Evolutionary conservation across 1,140 invertebrate genomes (phyloP), one percentile per base, ranked within the genome.

Genomic region (Pygmarrhopalites habei): DNA sequence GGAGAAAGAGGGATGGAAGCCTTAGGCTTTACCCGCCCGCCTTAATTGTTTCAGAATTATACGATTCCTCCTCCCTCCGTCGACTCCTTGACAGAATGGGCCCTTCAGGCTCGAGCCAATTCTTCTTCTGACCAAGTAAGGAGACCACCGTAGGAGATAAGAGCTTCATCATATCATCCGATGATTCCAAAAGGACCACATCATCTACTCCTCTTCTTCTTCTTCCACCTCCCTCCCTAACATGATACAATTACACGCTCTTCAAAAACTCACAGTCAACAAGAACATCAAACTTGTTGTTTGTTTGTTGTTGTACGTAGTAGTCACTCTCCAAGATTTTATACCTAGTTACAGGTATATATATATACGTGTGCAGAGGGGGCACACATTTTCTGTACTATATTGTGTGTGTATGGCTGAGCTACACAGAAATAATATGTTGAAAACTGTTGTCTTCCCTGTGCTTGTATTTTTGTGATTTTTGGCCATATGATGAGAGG

Each of bases 101-200:
- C 44, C 65, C 60, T 57, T 19, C 35, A 61, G 58, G 59, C 46
- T 57, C 52, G 21, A 49, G 41, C 47, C 43, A 57, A 47, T 58
- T 62, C 39, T 32, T 47, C 25, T 59, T 3, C n/a, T n/a, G n/a
- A 23, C 41, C 43, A 32, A n/a, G 19, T 60, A 52, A 17, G 30
- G 46, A 58, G 65, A 66, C 65, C 65, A 66, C 65, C 65, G 65
- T 58, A 66, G 65, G 60, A 66, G 60, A 62, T 59, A 58, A 64
- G 55, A 64, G 57, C 57, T 64, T 64, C 62, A 64, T 64, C 62
- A 58, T 56, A 64, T 64, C 62, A 55, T 62, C 51, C 26, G 3
- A 57, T n/a, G n/a, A n/a, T 39, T 41, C 30, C 19, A 56, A n/a
- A 62, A 43, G 43, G 60, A 28, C 46, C 52, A 30, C 60, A 46